Evolutionary conservation across 2,797 vertebrate species (phyloP), one percentile per base, ranked within the genome.

Genomic region (Chloroceryle amazona): DNA sequence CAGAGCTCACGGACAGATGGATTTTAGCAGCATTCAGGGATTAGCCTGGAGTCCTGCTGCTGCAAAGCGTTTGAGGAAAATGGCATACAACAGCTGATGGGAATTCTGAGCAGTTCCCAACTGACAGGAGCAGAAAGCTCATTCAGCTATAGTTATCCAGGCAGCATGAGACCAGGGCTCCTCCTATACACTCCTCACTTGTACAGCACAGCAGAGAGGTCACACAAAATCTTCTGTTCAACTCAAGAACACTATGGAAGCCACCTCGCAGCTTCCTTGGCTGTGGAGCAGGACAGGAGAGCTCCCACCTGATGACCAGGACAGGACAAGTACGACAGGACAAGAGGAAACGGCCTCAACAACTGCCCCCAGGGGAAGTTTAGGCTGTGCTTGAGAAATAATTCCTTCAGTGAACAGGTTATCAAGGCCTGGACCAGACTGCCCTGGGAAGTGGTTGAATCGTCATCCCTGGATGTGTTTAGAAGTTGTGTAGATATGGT

Each of bases 241-340:
- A 41, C 62, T 22, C 16, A 58, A 37, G 55, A 72, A 39, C 9
- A 8, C 23, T 29, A 26, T 0, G 0, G 55, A 91, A 89, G 31
- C 19, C 52, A 86, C 21, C 41, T 14, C 2, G 4, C 49, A 67
- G 33, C 11, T 67, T 13, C 33, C 44, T 14, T 22, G 46, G 47
- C 0, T 47, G 57, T 31, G 47, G 6, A 19, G 23, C 46, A 57
- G 57, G 31, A 61, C 66, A 79, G n/a, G 20, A 72, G n/a, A 84
- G 58, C 37, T 87, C 82, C 35, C 0, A 14, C 22, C 9, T 0
- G 0, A 26, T 46, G 46, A 46, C 12, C 46, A 46, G 46, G 46
- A 46, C 21, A 22, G 21, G 21, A 46, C 46, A 46, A 46, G 46
- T 22, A 46, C 11, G 21, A 46, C 46, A 25, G 47, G 47, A 49